Conservation (phyloP, 1,140 invertebrate species). For the Caenorhabditis remanei region DNA sequence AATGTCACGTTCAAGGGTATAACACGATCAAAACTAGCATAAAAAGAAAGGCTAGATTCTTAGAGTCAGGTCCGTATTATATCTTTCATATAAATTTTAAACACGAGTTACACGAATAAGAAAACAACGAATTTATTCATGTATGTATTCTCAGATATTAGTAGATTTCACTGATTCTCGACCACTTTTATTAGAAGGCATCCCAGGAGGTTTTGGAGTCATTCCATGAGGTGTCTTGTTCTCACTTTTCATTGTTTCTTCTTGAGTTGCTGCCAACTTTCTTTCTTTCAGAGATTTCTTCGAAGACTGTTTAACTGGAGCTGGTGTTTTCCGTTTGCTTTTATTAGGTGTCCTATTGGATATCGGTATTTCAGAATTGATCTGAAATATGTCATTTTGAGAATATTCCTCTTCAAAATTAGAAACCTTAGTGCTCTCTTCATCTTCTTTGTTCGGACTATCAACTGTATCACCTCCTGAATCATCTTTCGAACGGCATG, state of each 20-base stretch:
- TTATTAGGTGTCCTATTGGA: neutral
- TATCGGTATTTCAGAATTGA: constrained; percentile 33
- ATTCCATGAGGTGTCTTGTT: neutral
- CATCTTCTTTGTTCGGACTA: constrained; percentile 19
- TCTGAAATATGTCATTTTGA: neutral
- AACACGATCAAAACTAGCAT: too few relatives aligned
- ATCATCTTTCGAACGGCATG: constrained; percentile 38
- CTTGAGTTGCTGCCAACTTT: constrained; percentile 11
- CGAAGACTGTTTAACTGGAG: neutral
- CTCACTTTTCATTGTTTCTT: neutral
- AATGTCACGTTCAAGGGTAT: too few relatives aligned
- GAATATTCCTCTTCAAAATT: too few relatives aligned
- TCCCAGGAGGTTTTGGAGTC: constrained; percentile 3
- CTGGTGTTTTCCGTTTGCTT: neutral
- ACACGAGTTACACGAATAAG: too few relatives aligned
- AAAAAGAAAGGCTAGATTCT: too few relatives aligned
- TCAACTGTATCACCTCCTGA: neutral
- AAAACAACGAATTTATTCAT: neutral
- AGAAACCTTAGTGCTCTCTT: constrained; percentile 37
- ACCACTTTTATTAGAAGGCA: neutral
- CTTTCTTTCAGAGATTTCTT: constrained; percentile 18
- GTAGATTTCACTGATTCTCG: neutral
- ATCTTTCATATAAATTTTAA: too few relatives aligned
- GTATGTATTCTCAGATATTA: neutral
- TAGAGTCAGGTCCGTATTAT: too few relatives aligned